Conservation (phyloP, 1,140 invertebrate species). For the Agrilus planipennis region DNA sequence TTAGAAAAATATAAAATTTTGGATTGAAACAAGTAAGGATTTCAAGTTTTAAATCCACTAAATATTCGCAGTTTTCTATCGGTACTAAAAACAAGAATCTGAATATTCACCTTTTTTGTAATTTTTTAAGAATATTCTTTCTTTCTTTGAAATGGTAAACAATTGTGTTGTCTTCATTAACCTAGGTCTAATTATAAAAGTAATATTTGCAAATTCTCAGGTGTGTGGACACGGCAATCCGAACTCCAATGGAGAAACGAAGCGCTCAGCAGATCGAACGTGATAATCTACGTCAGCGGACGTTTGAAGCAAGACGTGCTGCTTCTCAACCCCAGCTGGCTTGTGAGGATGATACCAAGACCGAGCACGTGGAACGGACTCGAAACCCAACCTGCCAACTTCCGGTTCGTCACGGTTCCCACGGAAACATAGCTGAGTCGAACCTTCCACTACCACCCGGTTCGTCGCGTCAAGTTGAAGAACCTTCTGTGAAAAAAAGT, state of each 20-base stretch:
- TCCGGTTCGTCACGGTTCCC: constrained; percentile 39
- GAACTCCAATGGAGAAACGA: constrained; percentile 21
- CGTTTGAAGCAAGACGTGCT: constrained; percentile 42
- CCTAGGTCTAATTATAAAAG: too few species aligned
- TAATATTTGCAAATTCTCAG: too few species aligned
- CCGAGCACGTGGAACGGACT: constrained; percentile 26
- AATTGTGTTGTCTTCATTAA: too few species aligned
- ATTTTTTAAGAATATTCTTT: too few species aligned
- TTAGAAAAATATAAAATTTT: too few species aligned
- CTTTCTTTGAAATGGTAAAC: too few species aligned
- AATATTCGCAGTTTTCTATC: too few species aligned
- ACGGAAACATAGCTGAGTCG: constrained; percentile 42
- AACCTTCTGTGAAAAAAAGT: constrained; percentile 39
- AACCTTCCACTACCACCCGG: too few species aligned
- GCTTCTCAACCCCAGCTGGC: constrained; percentile 53
- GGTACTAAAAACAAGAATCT: too few species aligned
- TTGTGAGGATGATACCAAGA: constrained; percentile 38
- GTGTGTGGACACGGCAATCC: constrained; percentile 7
- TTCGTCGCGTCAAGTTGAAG: constrained; percentile 24
- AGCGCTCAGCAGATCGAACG: constrained; percentile 46
- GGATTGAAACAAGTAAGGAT: too few species aligned
- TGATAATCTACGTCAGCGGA: constrained; percentile 40
- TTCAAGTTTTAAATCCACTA: too few species aligned
- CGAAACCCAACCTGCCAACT: constrained; percentile 32
- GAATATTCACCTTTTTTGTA: too few species aligned